Conservation (phyloP, 2,797 vertebrate genomes). For the Cygnus olor region DNA sequence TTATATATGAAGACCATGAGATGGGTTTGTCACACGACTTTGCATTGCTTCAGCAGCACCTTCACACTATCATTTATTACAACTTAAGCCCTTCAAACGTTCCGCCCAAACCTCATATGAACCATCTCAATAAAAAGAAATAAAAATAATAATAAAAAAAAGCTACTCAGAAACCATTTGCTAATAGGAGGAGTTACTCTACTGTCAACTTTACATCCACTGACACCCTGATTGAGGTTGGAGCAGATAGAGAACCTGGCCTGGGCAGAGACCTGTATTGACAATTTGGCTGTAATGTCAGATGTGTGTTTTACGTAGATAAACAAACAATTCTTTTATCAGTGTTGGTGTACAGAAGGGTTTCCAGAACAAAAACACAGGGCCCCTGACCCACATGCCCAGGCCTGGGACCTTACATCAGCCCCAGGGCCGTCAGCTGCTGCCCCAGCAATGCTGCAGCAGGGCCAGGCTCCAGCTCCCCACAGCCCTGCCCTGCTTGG, state of each 20-base stretch:
- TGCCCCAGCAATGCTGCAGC: accelerated
- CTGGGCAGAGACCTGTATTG: neutral
- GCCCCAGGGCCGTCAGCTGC: accelerated
- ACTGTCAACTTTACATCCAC: accelerated
- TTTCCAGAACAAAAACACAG: neutral
- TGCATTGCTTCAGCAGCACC: neutral
- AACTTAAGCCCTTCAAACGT: neutral
- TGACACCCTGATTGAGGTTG: neutral
- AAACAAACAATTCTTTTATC: neutral
- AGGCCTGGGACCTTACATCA: neutral
- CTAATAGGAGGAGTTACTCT: neutral
- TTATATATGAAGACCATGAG: neutral
- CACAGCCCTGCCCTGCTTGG: neutral
- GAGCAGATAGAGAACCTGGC: accelerated
- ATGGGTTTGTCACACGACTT: neutral
- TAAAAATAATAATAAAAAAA: neutral
- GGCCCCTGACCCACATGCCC: neutral
- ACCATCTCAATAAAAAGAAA: neutral
- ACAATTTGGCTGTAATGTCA: neutral
- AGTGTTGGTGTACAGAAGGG: neutral
- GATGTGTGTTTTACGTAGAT: neutral
- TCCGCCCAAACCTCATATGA: neutral
- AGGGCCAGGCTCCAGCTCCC: neutral
- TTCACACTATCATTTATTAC: neutral
- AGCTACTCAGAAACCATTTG: neutral